Evolutionary conservation across 2,888 invertebrate genomes (phyloP).

Genomic region (Tineola bisselliella): DNA sequence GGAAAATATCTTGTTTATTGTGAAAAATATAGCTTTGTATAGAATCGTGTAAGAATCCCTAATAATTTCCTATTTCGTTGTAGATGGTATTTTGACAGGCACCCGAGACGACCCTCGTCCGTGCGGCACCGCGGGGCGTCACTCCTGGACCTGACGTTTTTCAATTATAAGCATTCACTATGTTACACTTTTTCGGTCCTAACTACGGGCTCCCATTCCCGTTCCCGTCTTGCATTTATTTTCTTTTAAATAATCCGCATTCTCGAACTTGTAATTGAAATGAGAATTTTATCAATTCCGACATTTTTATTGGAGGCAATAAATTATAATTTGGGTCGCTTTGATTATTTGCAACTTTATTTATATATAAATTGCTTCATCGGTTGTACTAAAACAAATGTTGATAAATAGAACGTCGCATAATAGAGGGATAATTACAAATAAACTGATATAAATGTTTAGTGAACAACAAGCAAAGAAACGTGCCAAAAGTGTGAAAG

Average conservation of each 20-base stretch:
- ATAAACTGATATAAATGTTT: not conserved
- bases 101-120: conserved; percentile 42
- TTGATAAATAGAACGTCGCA: not conserved
- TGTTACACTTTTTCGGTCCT: conserved; percentile 43
- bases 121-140: conserved; percentile 49
- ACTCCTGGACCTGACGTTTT: conserved; percentile 50
- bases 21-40: conserved; percentile 1
- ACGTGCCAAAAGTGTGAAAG: not conserved
- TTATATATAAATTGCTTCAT: not conserved
- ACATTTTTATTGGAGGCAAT: conserved; percentile 2
- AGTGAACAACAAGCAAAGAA: not conserved
- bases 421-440: not conserved
- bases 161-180: conserved; percentile 55
- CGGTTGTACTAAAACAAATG: not conserved
- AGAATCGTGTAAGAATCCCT: conserved; percentile 21
- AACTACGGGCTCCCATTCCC: not conserved
- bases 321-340: not conserved
- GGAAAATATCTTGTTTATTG: conserved; percentile 10
- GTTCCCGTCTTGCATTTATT: conserved; percentile 2
- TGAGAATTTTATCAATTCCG: not conserved
- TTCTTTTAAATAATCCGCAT: not conserved
- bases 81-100: conserved; percentile 46
- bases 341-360: not conserved
- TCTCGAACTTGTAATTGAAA: conserved; percentile 6
- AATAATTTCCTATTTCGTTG: conserved; percentile 47